A percentile compares a stretch with the other conserved stretches of the same genome.
phyloP scores from a whole-genome alignment of 2,113 vertebrate genomes.

The Etheostoma spectabile region DNA sequence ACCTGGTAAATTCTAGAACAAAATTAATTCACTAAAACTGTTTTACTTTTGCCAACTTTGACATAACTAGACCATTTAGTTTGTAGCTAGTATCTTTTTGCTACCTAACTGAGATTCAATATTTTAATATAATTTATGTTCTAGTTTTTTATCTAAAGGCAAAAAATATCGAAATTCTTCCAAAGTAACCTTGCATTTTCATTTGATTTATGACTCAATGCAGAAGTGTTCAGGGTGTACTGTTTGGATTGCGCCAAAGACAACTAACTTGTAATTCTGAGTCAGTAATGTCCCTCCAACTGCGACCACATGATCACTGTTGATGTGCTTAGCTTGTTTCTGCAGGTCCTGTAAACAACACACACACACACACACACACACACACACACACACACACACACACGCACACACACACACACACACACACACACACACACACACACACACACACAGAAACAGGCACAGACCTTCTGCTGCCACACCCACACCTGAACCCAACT shows the following conservation, averaged over 20 bases:
- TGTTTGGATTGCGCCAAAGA: neutral
- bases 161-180: neutral
- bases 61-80: neutral
- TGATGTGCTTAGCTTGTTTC: conserved; percentile 38
- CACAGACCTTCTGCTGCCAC: conserved; percentile 48
- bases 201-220: neutral
- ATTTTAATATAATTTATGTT: neutral
- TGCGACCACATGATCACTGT: neutral
- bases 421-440: conserved; percentile 1
- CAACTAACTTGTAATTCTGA: neutral
- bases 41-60: neutral
- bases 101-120: neutral
- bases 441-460: neutral
- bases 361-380: conserved; percentile 6
- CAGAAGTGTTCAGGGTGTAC: neutral
- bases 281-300: neutral
- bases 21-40: neutral
- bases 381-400: conserved; percentile 42
- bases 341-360: conserved; percentile 26
- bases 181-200: neutral
- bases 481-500: conserved; percentile 65
- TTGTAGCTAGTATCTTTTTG: neutral
- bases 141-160: neutral
- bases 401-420: conserved; percentile 1
- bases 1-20: neutral